Conservation (phyloP, 2,888 invertebrate genomes). For the Schrankia costaestrigalis region DNA sequence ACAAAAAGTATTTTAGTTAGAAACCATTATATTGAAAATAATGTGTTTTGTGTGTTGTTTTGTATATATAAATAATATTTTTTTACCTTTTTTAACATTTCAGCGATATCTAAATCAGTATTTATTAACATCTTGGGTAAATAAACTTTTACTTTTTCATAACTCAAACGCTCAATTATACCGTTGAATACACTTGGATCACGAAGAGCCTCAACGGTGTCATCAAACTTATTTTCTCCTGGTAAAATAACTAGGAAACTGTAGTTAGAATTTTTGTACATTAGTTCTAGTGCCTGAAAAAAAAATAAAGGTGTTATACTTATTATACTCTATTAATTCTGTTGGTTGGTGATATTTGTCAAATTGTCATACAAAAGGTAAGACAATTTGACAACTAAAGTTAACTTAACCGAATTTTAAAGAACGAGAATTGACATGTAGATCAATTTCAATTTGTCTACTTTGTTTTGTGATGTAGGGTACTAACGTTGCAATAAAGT, state of each 20-base stretch:
- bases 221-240: slow-evolving; percentile 7
- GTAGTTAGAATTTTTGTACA: slow-evolving; percentile 35
- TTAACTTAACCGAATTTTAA: too few relatives aligned
- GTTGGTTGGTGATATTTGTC: not conserved
- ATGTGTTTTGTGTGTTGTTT: not conserved
- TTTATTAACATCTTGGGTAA: slow-evolving; percentile 35
- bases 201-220: slow-evolving; percentile 14
- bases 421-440: too few relatives aligned
- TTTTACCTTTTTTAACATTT: slow-evolving; percentile 36
- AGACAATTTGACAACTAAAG: too few relatives aligned
- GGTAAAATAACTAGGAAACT: slow-evolving; percentile 37
- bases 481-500: too few relatives aligned
- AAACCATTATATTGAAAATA: not conserved
- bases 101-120: slow-evolving; percentile 27
- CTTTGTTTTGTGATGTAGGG: too few relatives aligned
- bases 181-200: slow-evolving; percentile 17
- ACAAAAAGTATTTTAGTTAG: slow-evolving; percentile 11
- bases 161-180: slow-evolving; percentile 10
- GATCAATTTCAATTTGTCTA: too few relatives aligned
- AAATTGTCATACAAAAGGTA: too few relatives aligned
- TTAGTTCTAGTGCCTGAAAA: slow-evolving; percentile 40
- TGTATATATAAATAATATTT: not conserved
- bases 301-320: not conserved
- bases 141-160: slow-evolving; percentile 20
- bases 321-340: not conserved